These are phyloP conservation scores for Metallyticus violacea DNA, from an alignment of 2,888 invertebrate species.

Conservation along the genomic window DNA sequence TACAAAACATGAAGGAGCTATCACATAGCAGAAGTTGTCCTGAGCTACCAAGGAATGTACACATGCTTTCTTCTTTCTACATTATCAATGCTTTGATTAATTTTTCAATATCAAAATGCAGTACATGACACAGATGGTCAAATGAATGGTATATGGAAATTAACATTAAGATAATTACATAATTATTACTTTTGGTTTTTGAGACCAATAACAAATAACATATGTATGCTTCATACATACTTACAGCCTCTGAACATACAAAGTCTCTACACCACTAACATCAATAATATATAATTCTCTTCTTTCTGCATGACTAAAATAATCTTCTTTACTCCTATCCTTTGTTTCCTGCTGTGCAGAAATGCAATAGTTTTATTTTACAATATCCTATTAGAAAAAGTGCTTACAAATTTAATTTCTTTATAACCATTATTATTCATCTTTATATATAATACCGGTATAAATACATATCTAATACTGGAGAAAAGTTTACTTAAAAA, in stretches of 20 bases:
- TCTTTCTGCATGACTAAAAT: neutral
- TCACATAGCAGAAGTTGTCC: neutral
- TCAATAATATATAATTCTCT: neutral
- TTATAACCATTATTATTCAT: neutral
- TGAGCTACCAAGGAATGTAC: slow-evolving; percentile 22
- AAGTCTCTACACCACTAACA: neutral
- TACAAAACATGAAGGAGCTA: neutral
- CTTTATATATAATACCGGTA: neutral
- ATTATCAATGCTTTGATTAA: neutral
- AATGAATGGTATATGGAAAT: neutral
- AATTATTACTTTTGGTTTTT: neutral
- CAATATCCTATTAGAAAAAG: neutral
- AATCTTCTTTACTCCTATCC: neutral
- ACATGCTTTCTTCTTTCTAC: neutral
- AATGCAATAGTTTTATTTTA: neutral
- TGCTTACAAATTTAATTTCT: neutral
- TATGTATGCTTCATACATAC: neutral
- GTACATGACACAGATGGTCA: neutral
- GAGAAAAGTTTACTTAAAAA: neutral
- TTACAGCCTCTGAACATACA: neutral
- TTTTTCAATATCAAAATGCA: neutral
- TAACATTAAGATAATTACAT: neutral
- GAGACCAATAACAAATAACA: neutral
- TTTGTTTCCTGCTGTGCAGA: slow-evolving; percentile 6
- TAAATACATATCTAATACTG: slow-evolving; percentile 13